Percentiles rank a stretch among this genome's conserved stretches.
Evolutionary conservation across 2,888 invertebrate genomes (phyloP).

Genomic region (Selenia dentaria): DNA sequence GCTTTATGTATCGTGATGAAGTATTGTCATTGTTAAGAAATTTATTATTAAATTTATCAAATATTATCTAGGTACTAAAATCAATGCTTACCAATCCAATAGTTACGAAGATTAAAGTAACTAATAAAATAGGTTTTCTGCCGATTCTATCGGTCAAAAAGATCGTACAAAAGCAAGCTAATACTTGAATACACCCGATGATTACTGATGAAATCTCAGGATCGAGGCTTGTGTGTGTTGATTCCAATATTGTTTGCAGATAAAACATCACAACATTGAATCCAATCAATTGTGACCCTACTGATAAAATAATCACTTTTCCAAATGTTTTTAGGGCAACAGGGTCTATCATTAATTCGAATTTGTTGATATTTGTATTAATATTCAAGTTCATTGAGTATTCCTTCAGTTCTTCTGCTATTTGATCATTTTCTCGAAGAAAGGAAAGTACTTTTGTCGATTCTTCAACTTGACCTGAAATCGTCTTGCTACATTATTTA

Average conservation of each 20-base stretch:
- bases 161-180: slow-evolving; percentile 45
- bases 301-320: slow-evolving; percentile 4
- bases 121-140: slow-evolving; percentile 27
- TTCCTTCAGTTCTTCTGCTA: slow-evolving; percentile 51
- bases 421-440: slow-evolving; percentile 45
- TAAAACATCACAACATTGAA: slow-evolving; percentile 54
- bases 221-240: slow-evolving; percentile 47
- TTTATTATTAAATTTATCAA: too few species aligned
- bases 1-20: too few species aligned
- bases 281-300: slow-evolving; percentile 42
- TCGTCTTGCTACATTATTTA: too few species aligned
- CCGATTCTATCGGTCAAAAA: slow-evolving; percentile 45
- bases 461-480: slow-evolving; percentile 47
- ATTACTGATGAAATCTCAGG: slow-evolving; percentile 52
- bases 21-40: too few species aligned
- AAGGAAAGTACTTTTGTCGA: slow-evolving; percentile 45
- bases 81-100: slow-evolving; percentile 23
- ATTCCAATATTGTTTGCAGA: slow-evolving; percentile 54
- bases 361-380: slow-evolving; percentile 17
- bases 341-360: slow-evolving; percentile 9
- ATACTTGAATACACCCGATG: slow-evolving; percentile 53
- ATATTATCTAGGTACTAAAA: too few species aligned
- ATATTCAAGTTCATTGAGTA: slow-evolving; percentile 32
- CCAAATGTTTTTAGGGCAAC: slow-evolving; percentile 9
- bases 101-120: slow-evolving; percentile 4